Conservation (phyloP, 2,797 vertebrate genomes). For the Chrosomus eos region DNA sequence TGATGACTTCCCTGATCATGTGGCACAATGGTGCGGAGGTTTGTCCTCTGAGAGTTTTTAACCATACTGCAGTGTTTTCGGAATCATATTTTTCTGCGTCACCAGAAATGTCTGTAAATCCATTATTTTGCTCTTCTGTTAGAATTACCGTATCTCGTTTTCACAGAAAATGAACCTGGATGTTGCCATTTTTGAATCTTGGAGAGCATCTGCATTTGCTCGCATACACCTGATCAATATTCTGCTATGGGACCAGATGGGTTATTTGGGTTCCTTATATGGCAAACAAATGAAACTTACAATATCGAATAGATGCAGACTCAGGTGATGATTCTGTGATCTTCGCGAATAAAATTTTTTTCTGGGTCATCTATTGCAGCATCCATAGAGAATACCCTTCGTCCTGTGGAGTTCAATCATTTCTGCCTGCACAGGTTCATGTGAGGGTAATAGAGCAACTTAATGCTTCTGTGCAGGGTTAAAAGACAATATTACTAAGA, state of each 20-base stretch:
- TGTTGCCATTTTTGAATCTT: conserved; percentile 9
- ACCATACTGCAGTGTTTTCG: not conserved
- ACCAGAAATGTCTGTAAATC: not conserved
- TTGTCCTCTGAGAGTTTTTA: conserved; percentile 12
- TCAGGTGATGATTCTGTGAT: conserved; percentile 65
- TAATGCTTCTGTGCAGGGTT: conserved; percentile 55
- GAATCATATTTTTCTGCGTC: not conserved
- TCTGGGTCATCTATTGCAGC: conserved; percentile 47
- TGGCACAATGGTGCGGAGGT: not conserved
- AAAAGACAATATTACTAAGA: conserved; percentile 50
- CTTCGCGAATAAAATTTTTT: conserved; percentile 45
- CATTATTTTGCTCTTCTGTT: not conserved
- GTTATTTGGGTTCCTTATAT: conserved; percentile 54
- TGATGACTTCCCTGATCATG: conserved; percentile 35
- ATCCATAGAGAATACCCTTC: conserved; percentile 42
- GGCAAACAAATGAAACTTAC: conserved; percentile 56
- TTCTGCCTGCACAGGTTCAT: conserved; percentile 46
- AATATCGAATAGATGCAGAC: conserved; percentile 61
- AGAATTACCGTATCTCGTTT: not conserved
- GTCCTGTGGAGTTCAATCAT: conserved; percentile 57
- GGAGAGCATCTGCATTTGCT: not conserved
- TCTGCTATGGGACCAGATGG: conserved; percentile 24
- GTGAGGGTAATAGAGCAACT: conserved; percentile 59
- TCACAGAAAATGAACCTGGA: not conserved
- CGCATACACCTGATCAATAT: conserved; percentile 37